Evolutionary conservation across 2,888 invertebrate species (phyloP), one percentile per base, ranked within the genome.

Genomic region (Ornithoptera alexandrae): DNA sequence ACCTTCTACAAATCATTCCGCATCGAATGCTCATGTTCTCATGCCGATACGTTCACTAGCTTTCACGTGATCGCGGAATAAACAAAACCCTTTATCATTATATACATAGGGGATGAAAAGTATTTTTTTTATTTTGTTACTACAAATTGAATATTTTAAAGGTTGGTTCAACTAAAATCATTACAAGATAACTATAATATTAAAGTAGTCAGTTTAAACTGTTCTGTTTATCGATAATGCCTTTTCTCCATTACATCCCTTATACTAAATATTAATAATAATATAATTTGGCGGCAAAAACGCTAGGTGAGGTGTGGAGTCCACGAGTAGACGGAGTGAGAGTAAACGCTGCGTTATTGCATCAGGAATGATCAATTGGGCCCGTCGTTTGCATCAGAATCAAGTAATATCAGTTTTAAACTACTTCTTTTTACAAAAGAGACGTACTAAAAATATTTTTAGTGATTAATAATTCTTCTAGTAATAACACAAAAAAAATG

Each of bases 311-410:
- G 62, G 65, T 62, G 46, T 56, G 59, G 18, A 50, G 20, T 46
- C 61, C 56, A 62, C 58, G 24, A 46, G 56, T n/a, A 75, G 61
- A 50, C 71, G 77, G 74, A 76, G 72, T 81, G 80, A 80, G 79
- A 72, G 77, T 75, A 75, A 79, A 82, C 81, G 77, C 81, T 79
- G 73, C 67, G 63, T 72, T 74, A 77, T 87, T 87, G 86, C 87
- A 73, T 87, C 86, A 88, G 84, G 67, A 71, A 83, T 82, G 84
- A 83, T 75, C 74, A 71, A 71, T 67, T 72, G 74, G 72, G 71
- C 75, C 59, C 63, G 53, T 65, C 62, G 74, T 77, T 86, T 84
- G 81, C 85, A 73, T 85, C 85, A 84, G 76, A 62, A 70, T 66
- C 62, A 30, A 30, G 71, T 65, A 20, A 39, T 8, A 20, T 57